Conservation (phyloP, 2,888 invertebrate species). For the Cordylochernes scorpioides region DNA sequence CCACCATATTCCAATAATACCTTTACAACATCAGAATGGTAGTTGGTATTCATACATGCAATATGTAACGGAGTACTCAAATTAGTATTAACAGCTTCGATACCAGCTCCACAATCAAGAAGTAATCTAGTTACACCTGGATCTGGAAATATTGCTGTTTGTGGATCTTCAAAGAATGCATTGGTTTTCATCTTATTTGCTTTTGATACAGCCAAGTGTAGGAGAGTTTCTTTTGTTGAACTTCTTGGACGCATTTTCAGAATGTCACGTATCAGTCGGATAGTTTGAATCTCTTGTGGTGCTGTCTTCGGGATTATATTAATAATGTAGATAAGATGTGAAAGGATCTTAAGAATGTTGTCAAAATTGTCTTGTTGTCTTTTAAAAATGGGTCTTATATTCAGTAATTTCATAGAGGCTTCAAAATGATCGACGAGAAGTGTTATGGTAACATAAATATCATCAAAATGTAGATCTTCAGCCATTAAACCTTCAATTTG, state of each 20-base stretch:
- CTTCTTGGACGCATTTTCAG: slow-evolving; percentile 33
- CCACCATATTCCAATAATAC: slow-evolving; percentile 41
- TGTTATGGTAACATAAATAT: slow-evolving; percentile 40
- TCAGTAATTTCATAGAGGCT: slow-evolving; percentile 24
- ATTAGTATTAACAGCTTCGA: slow-evolving; percentile 43
- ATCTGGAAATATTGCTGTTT: slow-evolving; percentile 36
- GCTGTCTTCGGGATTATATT: slow-evolving; percentile 28
- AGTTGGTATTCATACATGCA: slow-evolving; percentile 48
- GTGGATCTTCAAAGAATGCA: slow-evolving; percentile 24
- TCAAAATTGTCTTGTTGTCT: slow-evolving; percentile 55
- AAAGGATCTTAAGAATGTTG: slow-evolving; percentile 42
- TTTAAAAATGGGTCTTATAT: slow-evolving; percentile 38
- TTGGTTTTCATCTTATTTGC: slow-evolving; percentile 43
- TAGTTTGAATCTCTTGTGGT: slow-evolving; percentile 23
- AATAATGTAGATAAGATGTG: slow-evolving; percentile 45
- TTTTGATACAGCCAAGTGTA: slow-evolving; percentile 54
- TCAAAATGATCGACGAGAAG: slow-evolving; percentile 36
- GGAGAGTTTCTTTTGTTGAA: slow-evolving; percentile 43
- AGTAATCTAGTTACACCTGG: slow-evolving; percentile 39
- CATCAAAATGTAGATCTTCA: slow-evolving; percentile 33
- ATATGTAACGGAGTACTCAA: slow-evolving; percentile 54
- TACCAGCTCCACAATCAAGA: slow-evolving; percentile 45
- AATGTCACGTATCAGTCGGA: slow-evolving; percentile 29
- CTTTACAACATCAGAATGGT: slow-evolving; percentile 35
- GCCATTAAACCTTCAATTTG: slow-evolving; percentile 17